Evolutionary conservation across 2,113 vertebrate species (phyloP).

Genomic region (Psephotus haematonotus): DNA sequence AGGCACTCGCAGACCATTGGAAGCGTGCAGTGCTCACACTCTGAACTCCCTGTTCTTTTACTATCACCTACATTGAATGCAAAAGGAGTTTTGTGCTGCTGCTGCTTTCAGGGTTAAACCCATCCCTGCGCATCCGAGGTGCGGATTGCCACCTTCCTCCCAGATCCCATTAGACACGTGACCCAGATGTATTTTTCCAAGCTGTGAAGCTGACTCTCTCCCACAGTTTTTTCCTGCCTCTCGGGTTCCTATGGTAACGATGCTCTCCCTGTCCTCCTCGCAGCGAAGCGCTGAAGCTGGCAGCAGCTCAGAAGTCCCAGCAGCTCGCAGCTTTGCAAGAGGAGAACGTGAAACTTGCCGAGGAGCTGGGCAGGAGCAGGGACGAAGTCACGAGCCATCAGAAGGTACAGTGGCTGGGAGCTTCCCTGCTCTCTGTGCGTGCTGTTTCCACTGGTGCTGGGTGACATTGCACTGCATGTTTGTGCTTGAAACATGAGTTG

Average conservation of each 20-base stretch:
- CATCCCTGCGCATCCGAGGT: background rate
- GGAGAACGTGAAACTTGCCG: constrained; percentile 86
- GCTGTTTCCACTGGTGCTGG: background rate
- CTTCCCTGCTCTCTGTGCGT: background rate
- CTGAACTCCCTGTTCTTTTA: background rate
- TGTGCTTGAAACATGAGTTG: background rate
- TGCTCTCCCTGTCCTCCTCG: constrained; percentile 74
- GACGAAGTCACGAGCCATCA: constrained; percentile 80
- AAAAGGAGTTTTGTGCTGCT: background rate
- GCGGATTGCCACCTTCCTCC: background rate
- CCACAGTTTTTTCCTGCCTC: constrained; percentile 75
- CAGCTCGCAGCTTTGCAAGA: constrained; percentile 84
- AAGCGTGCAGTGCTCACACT: fast-evolving
- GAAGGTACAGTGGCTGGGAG: constrained; percentile 78
- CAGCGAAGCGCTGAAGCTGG: constrained; percentile 89
- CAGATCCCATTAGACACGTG: constrained; percentile 50
- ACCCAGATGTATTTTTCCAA: constrained; percentile 66
- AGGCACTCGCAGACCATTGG: fast-evolving
- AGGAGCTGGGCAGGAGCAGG: constrained; percentile 81
- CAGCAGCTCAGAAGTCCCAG: constrained; percentile 80
- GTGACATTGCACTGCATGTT: background rate
- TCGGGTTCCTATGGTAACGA: constrained; percentile 82
- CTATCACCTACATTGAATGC: background rate
- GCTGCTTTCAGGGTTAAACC: background rate
- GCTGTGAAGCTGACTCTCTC: constrained; percentile 75